Percentiles rank a stretch among this genome's conserved stretches.
These are phyloP conservation scores for Argya squamiceps DNA, from an alignment of 2,797 vertebrate genomes.

Conservation along the genomic window DNA sequence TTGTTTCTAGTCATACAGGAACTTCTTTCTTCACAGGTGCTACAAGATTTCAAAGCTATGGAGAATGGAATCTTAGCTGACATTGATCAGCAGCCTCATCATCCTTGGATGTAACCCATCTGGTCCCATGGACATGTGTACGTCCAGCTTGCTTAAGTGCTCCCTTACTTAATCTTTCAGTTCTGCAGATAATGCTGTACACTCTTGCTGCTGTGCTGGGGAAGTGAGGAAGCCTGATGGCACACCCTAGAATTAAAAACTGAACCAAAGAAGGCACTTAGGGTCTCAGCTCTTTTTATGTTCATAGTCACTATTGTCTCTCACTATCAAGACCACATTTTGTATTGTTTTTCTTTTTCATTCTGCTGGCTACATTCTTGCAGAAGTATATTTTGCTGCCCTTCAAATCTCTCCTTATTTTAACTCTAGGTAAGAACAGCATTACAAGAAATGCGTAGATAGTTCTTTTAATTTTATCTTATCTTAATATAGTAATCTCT, in stretches of 20 bases:
- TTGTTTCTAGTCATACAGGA: background rate
- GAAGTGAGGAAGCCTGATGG: background rate
- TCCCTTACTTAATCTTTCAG: background rate
- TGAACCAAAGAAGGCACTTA: background rate
- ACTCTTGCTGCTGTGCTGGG: background rate
- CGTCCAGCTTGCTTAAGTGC: background rate
- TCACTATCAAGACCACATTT: background rate
- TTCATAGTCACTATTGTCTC: background rate
- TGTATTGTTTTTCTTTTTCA: background rate
- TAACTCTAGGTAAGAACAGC: background rate
- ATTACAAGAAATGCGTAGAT: conserved; percentile 7
- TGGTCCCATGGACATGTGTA: background rate
- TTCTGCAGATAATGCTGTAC: background rate
- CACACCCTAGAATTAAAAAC: background rate
- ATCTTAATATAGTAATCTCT: background rate
- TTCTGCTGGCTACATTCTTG: background rate
- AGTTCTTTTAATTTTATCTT: conserved; percentile 38
- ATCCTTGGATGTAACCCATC: background rate
- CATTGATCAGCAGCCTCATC: background rate
- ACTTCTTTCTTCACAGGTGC: background rate
- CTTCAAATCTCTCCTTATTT: background rate
- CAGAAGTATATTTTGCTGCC: background rate
- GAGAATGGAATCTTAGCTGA: background rate
- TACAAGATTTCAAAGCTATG: background rate
- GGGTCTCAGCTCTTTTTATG: background rate